Base-by-base conservation (phyloP, 2,888 invertebrate genomes). In the Lithodes maja region DNA sequence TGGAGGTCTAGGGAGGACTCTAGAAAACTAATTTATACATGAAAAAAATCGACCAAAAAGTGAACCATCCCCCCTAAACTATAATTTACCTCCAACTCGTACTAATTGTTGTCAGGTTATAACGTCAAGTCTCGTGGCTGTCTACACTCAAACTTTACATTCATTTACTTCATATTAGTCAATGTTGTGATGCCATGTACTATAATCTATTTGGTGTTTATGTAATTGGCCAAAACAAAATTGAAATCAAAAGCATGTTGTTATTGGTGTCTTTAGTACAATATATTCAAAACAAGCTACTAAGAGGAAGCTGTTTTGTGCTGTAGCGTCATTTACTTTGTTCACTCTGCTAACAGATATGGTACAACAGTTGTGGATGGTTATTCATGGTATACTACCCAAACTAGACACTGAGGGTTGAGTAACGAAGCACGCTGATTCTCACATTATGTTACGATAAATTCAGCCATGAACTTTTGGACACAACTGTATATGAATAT, bases 131-230 rank as follows among this genome's bases (percentile, higher is more conserved):
- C 5, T 61, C 12, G 12, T 61, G 61, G 5, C 61, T 7, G 61
- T 61, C 61, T 55, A 55, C 53, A 55, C 54, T 15, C 7, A 5
- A n/a, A 12, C 9, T 52, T 33, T 33, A 33, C 33, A 33, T 33
- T 33, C 33, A 5, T 49, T 55, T 55, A 33, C 17, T 54, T 5
- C 54, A 52, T 2, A 80, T 55, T 17, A 55, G 15, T 80, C 9
- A 9, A 80, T 80, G 80, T 80, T 55, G 55, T 80, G 53, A 80
- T 80, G 54, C 80, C 80, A 54, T 80, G 54, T 61, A 33, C 33
- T 33, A 61, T 61, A 61, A 61, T 12, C 61, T 7, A 61, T 12
- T 61, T 7, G 61, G 61, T 61, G 61, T 61, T 61, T 61, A 12
- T 12, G 5, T 5, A 5, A 61, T 61, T 61, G 61, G 61, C 12